These are phyloP conservation scores for Tachina grossa DNA, from an alignment of 2,888 invertebrate genomes.

Conservation along the genomic window DNA sequence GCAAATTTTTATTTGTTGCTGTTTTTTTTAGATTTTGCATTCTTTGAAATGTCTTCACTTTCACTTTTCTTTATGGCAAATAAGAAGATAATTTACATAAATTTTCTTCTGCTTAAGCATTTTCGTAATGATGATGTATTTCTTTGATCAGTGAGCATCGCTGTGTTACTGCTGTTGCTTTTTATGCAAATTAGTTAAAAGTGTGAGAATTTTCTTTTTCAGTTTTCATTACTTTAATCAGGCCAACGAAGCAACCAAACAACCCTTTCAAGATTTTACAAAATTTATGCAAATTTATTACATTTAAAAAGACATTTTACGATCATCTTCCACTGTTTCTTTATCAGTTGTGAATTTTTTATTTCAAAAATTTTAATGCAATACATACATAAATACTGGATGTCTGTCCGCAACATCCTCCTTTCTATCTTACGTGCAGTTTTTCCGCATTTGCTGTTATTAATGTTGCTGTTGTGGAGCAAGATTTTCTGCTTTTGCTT, in stretches of 20 bases:
- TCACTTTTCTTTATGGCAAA: constrained; percentile 54
- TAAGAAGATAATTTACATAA: constrained; percentile 60
- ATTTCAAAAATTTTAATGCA: neutral
- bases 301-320: constrained; percentile 64
- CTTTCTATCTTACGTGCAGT: constrained; percentile 17
- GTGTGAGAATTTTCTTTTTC: constrained; percentile 61
- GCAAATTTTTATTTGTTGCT: constrained; percentile 27
- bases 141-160: constrained; percentile 18
- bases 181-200: constrained; percentile 65
- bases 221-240: constrained; percentile 45
- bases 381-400: constrained; percentile 32
- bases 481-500: constrained; percentile 13
- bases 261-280: constrained; percentile 49
- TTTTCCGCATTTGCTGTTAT: constrained; percentile 38
- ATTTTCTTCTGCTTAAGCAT: constrained; percentile 51
- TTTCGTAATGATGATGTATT: constrained; percentile 18
- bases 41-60: constrained; percentile 62
- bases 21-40: constrained; percentile 41
- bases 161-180: constrained; percentile 38
- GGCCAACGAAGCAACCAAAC: constrained; percentile 10
- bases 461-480: neutral
- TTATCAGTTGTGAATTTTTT: constrained; percentile 8
- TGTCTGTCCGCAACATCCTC: constrained; percentile 28
- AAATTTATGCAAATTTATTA: constrained; percentile 60
- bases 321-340: constrained; percentile 55